phyloP scores from a whole-genome alignment of 1,140 invertebrate genomes.

The Xylocopa sonorina region DNA sequence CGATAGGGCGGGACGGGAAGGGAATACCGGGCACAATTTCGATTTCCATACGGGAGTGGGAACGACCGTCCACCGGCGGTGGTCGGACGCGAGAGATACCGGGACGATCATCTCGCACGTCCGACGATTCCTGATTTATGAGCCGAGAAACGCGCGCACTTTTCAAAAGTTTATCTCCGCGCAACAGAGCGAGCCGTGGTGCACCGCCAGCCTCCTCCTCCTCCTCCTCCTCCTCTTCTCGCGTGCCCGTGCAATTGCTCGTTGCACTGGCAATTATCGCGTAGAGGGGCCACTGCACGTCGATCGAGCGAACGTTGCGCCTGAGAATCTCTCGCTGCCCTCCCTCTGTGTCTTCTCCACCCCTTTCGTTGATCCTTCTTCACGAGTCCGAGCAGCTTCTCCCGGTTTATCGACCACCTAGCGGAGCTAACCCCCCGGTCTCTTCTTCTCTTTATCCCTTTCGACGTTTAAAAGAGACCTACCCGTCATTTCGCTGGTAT shows the following conservation, averaged over 20 bases:
- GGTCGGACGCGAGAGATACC: conserved; percentile 33
- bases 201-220: neutral
- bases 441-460: neutral
- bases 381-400: neutral
- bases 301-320: conserved; percentile 35
- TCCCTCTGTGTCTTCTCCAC: conserved; percentile 1
- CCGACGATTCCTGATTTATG: conserved; percentile 72
- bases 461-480: neutral
- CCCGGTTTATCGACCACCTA: conserved; percentile 40
- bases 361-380: neutral
- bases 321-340: conserved; percentile 52
- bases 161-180: conserved; percentile 60
- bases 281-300: neutral
- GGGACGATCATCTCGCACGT: conserved; percentile 58
- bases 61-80: conserved; percentile 22
- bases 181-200: neutral
- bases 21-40: conserved; percentile 39
- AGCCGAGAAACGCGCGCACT: conserved; percentile 44
- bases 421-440: neutral
- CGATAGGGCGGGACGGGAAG: neutral
- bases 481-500: neutral
- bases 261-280: conserved; percentile 57
- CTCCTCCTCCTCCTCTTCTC: no score
- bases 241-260: conserved; percentile 48
- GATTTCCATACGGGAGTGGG: conserved; percentile 54